Conservation (phyloP, 2,797 vertebrate genomes). For the Arnoldichthys spilopterus region DNA sequence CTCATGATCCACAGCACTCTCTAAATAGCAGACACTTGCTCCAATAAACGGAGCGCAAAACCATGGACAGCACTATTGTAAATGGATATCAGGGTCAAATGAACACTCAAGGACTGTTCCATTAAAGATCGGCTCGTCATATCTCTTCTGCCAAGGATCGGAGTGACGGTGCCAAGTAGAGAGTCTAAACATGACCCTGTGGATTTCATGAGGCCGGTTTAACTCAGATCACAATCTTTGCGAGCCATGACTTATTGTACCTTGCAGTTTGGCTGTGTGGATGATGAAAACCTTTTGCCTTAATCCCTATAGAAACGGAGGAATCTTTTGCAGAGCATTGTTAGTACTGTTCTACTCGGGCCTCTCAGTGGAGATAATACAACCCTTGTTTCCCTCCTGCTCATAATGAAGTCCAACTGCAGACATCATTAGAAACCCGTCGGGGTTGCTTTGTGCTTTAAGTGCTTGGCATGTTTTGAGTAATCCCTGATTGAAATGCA, state of each 20-base stretch:
- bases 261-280: slow-evolving; percentile 51
- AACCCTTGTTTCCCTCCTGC: not conserved
- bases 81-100: slow-evolving; percentile 9
- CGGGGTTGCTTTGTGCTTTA: not conserved
- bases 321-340: slow-evolving; percentile 52
- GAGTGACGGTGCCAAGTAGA: not conserved
- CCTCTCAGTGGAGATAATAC: not conserved
- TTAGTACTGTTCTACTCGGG: slow-evolving; percentile 7
- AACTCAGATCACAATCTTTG: slow-evolving; percentile 18
- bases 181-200: slow-evolving; percentile 21
- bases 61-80: not conserved
- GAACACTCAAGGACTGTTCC: not conserved
- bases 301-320: slow-evolving; percentile 63
- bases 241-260: slow-evolving; percentile 36
- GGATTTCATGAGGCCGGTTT: slow-evolving; percentile 25
- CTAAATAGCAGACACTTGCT: slow-evolving; percentile 40
- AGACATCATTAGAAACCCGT: not conserved
- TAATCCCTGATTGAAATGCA: not conserved
- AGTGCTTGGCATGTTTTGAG: not conserved
- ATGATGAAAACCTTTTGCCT: slow-evolving; percentile 67
- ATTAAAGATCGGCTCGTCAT: slow-evolving; percentile 12
- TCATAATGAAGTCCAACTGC: slow-evolving; percentile 6
- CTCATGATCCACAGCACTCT: slow-evolving; percentile 55
- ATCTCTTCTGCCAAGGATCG: not conserved
- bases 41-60: slow-evolving; percentile 50